Percentiles rank a stretch among this genome's conserved stretches.
Evolutionary conservation across 2,888 invertebrate genomes (phyloP).

Genomic region (Liodrosophila aerea): DNA sequence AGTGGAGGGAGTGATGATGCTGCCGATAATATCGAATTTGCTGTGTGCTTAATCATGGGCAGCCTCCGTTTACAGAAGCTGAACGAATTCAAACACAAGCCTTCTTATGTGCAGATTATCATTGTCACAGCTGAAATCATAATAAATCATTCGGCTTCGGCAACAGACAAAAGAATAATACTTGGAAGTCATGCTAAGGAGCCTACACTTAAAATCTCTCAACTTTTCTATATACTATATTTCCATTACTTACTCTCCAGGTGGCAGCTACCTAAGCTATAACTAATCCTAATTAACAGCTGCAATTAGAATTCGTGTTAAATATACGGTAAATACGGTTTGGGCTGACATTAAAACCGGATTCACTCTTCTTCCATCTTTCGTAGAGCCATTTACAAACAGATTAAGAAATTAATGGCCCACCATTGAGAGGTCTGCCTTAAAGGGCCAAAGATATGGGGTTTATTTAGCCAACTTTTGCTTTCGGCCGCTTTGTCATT

Average conservation of each 20-base stretch:
- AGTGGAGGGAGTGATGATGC: slow-evolving; percentile 15
- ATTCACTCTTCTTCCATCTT: too few species aligned
- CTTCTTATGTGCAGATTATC: slow-evolving; percentile 48
- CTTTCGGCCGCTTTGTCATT: slow-evolving; percentile 30
- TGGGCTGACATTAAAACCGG: slow-evolving; percentile 1
- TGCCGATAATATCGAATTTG: slow-evolving; percentile 53
- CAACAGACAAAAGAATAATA: not conserved
- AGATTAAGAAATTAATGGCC: slow-evolving; percentile 43
- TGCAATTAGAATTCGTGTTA: slow-evolving; percentile 13
- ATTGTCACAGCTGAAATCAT: slow-evolving; percentile 52
- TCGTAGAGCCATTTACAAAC: slow-evolving; percentile 20
- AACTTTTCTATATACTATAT: too few species aligned
- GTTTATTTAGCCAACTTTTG: slow-evolving; percentile 27
- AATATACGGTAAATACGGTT: slow-evolving; percentile 4
- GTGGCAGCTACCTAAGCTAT: slow-evolving; percentile 1
- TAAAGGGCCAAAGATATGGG: not conserved
- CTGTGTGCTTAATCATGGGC: too few species aligned
- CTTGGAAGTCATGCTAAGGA: not conserved
- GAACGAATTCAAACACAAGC: slow-evolving; percentile 30
- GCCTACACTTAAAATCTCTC: slow-evolving; percentile 1
- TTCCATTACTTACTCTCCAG: not conserved
- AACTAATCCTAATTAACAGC: slow-evolving; percentile 15
- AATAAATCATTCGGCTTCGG: slow-evolving; percentile 59
- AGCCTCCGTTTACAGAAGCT: slow-evolving; percentile 17
- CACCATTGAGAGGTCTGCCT: slow-evolving; percentile 1